Percentiles rank a stretch among this genome's conserved stretches.
These are phyloP conservation scores for Pseudoatta argentina DNA, from an alignment of 1,140 invertebrate species.

Conservation along the genomic window DNA sequence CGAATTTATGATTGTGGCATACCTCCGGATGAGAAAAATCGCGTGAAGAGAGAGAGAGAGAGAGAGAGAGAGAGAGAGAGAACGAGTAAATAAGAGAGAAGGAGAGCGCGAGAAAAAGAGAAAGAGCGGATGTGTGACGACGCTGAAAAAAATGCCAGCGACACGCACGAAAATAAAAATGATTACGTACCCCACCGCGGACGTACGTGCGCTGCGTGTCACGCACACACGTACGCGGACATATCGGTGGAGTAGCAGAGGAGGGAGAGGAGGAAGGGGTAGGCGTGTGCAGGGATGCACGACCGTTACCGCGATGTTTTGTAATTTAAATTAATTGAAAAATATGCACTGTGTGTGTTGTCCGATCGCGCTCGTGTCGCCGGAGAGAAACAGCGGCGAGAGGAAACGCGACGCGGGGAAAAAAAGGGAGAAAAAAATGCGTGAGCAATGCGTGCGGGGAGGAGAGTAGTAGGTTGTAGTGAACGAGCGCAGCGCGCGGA, in stretches of 20 bases:
- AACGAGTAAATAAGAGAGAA: no score
- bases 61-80: not conserved
- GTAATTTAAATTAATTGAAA: slow-evolving; percentile 86
- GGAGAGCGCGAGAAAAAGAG: not conserved
- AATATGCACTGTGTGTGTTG: slow-evolving; percentile 84
- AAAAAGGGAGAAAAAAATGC: slow-evolving; percentile 36
- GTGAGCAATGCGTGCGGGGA: not conserved
- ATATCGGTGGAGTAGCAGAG: slow-evolving; percentile 53
- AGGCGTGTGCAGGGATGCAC: slow-evolving; percentile 65
- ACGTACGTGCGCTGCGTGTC: slow-evolving; percentile 72
- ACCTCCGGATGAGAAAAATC: slow-evolving; percentile 58
- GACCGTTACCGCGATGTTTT: slow-evolving; percentile 83
- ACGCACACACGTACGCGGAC: slow-evolving; percentile 52
- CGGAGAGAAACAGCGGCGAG: slow-evolving; percentile 61
- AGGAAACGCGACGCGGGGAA: slow-evolving; percentile 56
- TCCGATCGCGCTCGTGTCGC: slow-evolving; percentile 79
- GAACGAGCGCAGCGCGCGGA: slow-evolving; percentile 39
- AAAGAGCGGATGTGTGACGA: slow-evolving; percentile 37
- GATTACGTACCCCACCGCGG: slow-evolving; percentile 76
- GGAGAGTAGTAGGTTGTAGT: not conserved
- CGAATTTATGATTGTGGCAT: slow-evolving; percentile 64
- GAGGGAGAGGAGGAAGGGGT: not conserved
- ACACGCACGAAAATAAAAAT: slow-evolving; percentile 82
- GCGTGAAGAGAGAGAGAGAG: slow-evolving; percentile 10
- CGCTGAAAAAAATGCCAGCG: slow-evolving; percentile 71